Percentiles rank a stretch among this genome's conserved stretches.
Evolutionary conservation across 2,888 invertebrate genomes (phyloP).

Genomic region (Antitype chi): DNA sequence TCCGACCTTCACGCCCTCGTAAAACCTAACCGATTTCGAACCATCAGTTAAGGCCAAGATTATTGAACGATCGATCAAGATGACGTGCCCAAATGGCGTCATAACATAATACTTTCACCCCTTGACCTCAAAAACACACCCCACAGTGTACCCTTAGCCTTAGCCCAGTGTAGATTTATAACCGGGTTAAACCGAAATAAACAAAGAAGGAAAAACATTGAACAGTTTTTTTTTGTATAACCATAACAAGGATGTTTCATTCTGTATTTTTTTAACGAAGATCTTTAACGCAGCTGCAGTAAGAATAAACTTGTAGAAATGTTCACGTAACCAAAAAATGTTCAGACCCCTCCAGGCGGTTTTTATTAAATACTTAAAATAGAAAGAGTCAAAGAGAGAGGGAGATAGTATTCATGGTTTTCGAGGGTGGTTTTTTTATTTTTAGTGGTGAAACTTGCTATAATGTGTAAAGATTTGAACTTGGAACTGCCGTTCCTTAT

Average conservation of each 20-base stretch:
- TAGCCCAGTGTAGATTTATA: slow-evolving; percentile 13
- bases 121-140: slow-evolving; percentile 59
- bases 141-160: slow-evolving; percentile 20
- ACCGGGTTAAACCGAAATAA: slow-evolving; percentile 54
- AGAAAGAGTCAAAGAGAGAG: too few relatives aligned
- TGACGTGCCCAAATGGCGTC: slow-evolving; percentile 45
- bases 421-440: too few relatives aligned
- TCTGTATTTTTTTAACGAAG: not conserved
- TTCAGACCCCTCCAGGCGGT: too few relatives aligned
- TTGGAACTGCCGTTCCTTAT: too few relatives aligned
- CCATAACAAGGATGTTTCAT: not conserved
- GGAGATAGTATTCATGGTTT: too few relatives aligned
- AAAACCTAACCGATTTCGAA: not conserved
- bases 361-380: too few relatives aligned
- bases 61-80: slow-evolving; percentile 42
- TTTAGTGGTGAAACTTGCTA: too few relatives aligned
- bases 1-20: not conserved
- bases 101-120: slow-evolving; percentile 33
- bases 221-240: slow-evolving; percentile 9
- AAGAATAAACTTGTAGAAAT: too few relatives aligned
- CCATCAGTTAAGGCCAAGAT: slow-evolving; percentile 16
- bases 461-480: too few relatives aligned
- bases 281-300: too few relatives aligned
- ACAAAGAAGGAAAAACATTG: slow-evolving; percentile 13
- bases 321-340: too few relatives aligned